Percentiles rank a stretch among this genome's conserved stretches.
These are phyloP conservation scores for Drosophila bifasciata DNA, from an alignment of 1,140 invertebrate species.

Conservation along the genomic window DNA sequence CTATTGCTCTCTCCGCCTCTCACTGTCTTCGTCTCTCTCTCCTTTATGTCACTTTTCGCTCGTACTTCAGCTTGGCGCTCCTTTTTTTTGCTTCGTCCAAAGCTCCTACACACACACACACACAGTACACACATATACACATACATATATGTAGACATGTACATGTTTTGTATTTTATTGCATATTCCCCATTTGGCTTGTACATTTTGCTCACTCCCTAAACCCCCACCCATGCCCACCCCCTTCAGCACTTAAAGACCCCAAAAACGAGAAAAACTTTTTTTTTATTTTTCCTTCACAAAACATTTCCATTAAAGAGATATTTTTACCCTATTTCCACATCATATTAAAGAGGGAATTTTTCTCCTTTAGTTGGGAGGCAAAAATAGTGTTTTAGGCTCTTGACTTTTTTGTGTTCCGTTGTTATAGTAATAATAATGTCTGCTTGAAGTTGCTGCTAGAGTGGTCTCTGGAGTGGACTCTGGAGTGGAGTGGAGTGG, in stretches of 20 bases:
- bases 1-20: conserved; percentile 36
- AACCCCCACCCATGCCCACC: conserved; percentile 15
- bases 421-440: conserved; percentile 62
- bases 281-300: conserved; percentile 15
- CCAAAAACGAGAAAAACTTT: conserved; percentile 47
- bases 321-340: conserved; percentile 6
- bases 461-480: conserved; percentile 49
- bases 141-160: conserved; percentile 23
- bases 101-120: conserved; percentile 28
- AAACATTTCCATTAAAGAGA: conserved; percentile 56
- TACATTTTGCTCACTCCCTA: conserved; percentile 34
- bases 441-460: conserved; percentile 56
- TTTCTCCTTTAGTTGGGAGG: conserved; percentile 6
- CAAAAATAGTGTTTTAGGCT: conserved; percentile 72
- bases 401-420: conserved; percentile 32
- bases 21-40: conserved; percentile 18
- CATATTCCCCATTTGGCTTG: conserved; percentile 65
- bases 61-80: conserved; percentile 46
- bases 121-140: conserved; percentile 26
- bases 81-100: conserved; percentile 41
- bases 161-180: conserved; percentile 76
- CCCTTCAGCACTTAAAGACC: conserved; percentile 68
- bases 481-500: too few species aligned
- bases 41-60: conserved; percentile 73
- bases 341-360: conserved; percentile 4